A percentile compares a stretch with the other conserved stretches of the same genome.
Conservation (phyloP, 30 jellyfish, hydroid and myxozoan genomes). For the Hydractinia symbiolongicarpus region DNA sequence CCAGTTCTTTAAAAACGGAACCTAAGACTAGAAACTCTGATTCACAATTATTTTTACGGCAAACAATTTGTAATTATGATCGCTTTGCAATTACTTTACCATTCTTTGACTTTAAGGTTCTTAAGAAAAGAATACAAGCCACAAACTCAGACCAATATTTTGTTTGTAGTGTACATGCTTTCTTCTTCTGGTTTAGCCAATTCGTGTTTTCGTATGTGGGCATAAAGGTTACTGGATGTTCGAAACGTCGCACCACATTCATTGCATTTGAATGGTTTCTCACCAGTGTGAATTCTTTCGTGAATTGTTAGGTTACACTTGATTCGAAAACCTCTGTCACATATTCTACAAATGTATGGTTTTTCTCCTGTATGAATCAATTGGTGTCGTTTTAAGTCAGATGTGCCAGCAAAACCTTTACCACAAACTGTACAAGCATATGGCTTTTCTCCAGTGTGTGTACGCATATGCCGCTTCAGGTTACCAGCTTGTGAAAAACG, state of each 20-base stretch:
- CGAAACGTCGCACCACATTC: constrained; percentile 12
- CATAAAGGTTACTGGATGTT: constrained; percentile 6
- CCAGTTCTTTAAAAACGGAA: too few species aligned
- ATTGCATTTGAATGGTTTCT: constrained; percentile 6
- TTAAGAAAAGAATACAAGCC: too few species aligned
- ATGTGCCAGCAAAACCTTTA: constrained; percentile 11
- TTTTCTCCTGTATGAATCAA: constrained; percentile 10
- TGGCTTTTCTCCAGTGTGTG: constrained; percentile 15
- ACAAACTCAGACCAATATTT: too few species aligned
- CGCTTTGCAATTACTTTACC: too few species aligned
- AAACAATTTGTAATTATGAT: too few species aligned
- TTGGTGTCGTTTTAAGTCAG: constrained; percentile 3
- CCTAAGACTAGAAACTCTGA: too few species aligned
- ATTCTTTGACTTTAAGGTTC: too few species aligned
- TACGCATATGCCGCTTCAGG: constrained; percentile 10
- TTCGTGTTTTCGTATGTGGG: constrained; percentile 4
- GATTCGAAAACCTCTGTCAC: constrained; percentile 5
- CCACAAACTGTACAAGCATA: constrained; percentile 1
- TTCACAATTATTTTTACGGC: too few species aligned
- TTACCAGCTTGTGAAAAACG: constrained; percentile 3
- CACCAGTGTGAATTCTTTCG: constrained; percentile 11
- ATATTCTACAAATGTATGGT: constrained; percentile 5
- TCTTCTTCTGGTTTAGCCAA: background rate
- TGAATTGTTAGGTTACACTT: constrained; percentile 1
- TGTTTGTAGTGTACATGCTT: background rate